Conservation (phyloP, 2,888 invertebrate genomes). For the Oscheius sp. region DNA sequence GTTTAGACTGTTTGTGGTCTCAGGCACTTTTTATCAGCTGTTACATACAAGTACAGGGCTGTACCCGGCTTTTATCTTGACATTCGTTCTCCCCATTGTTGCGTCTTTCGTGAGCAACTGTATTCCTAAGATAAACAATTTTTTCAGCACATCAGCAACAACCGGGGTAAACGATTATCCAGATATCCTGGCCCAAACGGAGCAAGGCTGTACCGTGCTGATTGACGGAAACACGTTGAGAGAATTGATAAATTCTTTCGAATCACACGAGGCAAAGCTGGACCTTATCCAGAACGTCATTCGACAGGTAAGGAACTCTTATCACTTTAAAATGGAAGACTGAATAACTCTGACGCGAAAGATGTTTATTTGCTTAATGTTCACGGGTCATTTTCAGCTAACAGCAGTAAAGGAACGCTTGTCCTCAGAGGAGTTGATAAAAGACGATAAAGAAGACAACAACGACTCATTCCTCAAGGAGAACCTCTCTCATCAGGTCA, state of each 20-base stretch:
- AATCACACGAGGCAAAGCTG: slow-evolving; percentile 51
- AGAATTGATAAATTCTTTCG: slow-evolving; percentile 57
- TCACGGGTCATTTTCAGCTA: slow-evolving; percentile 43
- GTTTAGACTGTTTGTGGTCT: slow-evolving; percentile 12
- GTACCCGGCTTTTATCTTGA: slow-evolving; percentile 13
- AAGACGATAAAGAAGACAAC: slow-evolving; percentile 49
- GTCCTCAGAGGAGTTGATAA: slow-evolving; percentile 41
- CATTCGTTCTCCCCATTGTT: not conserved
- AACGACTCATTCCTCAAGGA: slow-evolving; percentile 29
- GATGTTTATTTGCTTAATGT: slow-evolving; percentile 1
- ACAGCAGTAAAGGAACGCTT: slow-evolving; percentile 59
- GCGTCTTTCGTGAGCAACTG: not conserved
- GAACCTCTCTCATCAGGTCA: slow-evolving; percentile 39
- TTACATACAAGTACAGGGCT: slow-evolving; percentile 22
- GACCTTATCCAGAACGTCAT: slow-evolving; percentile 61
- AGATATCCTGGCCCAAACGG: slow-evolving; percentile 67
- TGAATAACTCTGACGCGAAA: not conserved
- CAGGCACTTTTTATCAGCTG: slow-evolving; percentile 23
- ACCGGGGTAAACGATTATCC: slow-evolving; percentile 58
- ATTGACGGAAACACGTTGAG: slow-evolving; percentile 61
- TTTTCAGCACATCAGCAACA: slow-evolving; percentile 62
- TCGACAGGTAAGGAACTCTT: slow-evolving; percentile 56
- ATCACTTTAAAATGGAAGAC: too few species aligned
- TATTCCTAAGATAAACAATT: not conserved
- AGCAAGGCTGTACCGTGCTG: slow-evolving; percentile 63